These are phyloP conservation scores for Cherax quadricarinatus DNA, from an alignment of 1,140 invertebrate species.

Conservation along the genomic window DNA sequence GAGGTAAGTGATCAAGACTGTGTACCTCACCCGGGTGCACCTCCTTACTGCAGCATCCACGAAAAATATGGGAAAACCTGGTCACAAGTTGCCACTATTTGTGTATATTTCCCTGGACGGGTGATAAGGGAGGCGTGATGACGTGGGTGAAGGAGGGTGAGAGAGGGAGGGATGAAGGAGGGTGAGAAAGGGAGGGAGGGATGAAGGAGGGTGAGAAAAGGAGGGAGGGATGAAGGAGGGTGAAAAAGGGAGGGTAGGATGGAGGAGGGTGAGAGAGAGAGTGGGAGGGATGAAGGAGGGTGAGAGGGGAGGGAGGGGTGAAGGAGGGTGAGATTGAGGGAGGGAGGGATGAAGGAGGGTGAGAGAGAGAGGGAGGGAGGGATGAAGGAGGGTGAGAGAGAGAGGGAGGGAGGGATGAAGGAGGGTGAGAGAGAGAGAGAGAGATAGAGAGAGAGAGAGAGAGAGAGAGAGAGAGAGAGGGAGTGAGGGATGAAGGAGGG, in stretches of 20 bases:
- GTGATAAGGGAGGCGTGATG: background rate
- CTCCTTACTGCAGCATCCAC: background rate
- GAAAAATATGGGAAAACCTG: background rate
- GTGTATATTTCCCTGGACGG: background rate
- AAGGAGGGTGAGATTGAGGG: background rate
- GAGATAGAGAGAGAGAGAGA: too few species aligned
- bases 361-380: background rate
- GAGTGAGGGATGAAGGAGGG: background rate
- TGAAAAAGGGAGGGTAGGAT: background rate
- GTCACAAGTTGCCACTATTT: background rate
- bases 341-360: background rate
- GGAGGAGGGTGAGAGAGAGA: background rate
- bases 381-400: background rate
- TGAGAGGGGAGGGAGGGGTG: background rate
- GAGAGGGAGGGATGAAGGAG: background rate
- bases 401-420: background rate
- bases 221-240: background rate
- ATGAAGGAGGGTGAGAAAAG: background rate
- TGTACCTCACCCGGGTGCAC: background rate
- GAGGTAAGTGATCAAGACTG: background rate
- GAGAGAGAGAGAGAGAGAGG: background rate
- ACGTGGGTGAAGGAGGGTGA: background rate
- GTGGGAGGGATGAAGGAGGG: background rate
- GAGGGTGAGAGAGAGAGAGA: background rate
- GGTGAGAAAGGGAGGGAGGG: background rate